Base-by-base conservation (phyloP, 1,140 invertebrate species). In the Venturia canescens region DNA sequence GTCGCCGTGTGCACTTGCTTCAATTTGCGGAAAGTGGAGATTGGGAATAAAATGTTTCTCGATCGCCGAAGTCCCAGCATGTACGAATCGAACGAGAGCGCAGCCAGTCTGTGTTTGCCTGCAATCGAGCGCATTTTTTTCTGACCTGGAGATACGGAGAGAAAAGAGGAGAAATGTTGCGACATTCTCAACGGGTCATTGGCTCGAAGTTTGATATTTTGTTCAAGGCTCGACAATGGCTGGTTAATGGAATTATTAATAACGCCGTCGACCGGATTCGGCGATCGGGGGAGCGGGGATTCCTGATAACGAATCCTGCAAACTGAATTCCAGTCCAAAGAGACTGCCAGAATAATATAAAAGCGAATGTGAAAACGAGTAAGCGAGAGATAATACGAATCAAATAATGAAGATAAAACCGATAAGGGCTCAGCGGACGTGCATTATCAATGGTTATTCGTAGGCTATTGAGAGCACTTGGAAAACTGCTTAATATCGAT, bases 191-290 rank as follows among this genome's bases (percentile, higher is more conserved):
- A 57, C 21, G 53, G 53, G 53, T 57, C 53, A 57, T 57, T 23
- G 53, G 21, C 53, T 57, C 21, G 2, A 23, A 57, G 4, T 57
- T 23, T 57, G 53, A 57, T 57, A 57, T 57, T 57, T 57, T 57
- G n/a, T 57, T n/a, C 53, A 57, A 57, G 18, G 18, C 53, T 57
- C 53, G 53, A 57, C 53, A 57, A 57, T 57, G 16, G 21, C 53
- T 57, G 16, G n/a, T 57, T 57, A 57, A 57, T 23, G 53, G n/a
- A 9, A 57, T 57, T 16, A 57, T 57, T 57, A 57, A 57, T 57
- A 18, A n/a, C 5, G 53, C 53, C 21, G n/a, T 57, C 18, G 18
- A 57, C 53, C 53, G 53, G 53, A 57, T 57, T 57, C 53, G 38
- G 13, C 9, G 16, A 7, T 18, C 9, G 53, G 21, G 18, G 18